These are phyloP conservation scores for Perizoma flavofasciatum DNA, from an alignment of 2,888 invertebrate species.

Conservation along the genomic window DNA sequence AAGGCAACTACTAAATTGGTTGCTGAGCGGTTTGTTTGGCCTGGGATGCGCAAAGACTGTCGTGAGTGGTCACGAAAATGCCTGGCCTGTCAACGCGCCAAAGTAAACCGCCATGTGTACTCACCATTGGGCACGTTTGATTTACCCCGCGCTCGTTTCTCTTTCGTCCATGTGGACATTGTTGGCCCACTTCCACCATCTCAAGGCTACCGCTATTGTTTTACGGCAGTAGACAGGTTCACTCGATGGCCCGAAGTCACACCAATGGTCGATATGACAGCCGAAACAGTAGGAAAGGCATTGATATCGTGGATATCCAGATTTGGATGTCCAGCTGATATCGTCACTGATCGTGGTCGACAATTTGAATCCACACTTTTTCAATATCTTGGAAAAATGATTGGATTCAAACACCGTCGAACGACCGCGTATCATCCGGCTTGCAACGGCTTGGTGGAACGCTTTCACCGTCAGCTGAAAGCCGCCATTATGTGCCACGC, in stretches of 20 bases:
- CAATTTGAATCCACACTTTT: no score
- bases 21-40: constrained; percentile 20
- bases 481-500: no score
- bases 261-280: constrained; percentile 14
- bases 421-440: no score
- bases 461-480: no score
- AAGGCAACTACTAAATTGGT: constrained; percentile 29
- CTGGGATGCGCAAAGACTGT: constrained; percentile 1
- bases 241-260: constrained; percentile 17
- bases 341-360: no score
- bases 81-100: constrained; percentile 2
- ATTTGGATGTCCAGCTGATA: no score
- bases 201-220: constrained; percentile 7
- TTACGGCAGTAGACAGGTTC: constrained; percentile 1
- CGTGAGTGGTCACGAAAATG: neutral
- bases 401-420: no score
- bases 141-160: constrained; percentile 1
- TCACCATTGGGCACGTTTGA: no score
- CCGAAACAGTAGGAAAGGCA: constrained; percentile 21
- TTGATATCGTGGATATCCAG: constrained; percentile 7
- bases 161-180: constrained; percentile 9
- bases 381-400: no score
- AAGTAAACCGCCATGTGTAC: no score
- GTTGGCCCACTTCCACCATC: constrained; percentile 12
- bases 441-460: no score